Evolutionary conservation across 2,888 invertebrate genomes (phyloP), one percentile per base, ranked within the genome.

Genomic region (Odiellus spinosus): DNA sequence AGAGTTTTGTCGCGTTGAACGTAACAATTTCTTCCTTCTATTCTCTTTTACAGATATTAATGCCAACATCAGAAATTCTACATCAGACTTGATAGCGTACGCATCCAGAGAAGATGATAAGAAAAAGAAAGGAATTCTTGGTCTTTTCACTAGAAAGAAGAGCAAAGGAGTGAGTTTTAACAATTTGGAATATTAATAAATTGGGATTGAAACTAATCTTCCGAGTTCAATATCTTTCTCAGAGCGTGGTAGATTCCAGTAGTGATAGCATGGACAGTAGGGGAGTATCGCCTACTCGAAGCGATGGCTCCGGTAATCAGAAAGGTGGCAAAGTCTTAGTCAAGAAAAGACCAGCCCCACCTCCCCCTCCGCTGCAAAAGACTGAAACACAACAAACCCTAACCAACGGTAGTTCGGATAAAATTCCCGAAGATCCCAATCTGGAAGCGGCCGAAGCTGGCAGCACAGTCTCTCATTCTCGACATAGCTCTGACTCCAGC

Each of bases 401-500:
- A 8, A 26, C 5, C 26, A 8, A 8, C 8, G 8, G 4, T 8
- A 26, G 4, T 26, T 26, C 26, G 26, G 8, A 4, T 4, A 26
- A 26, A 26, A 26, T 8, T 4, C 4, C 8, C 5, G 26, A 26
- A 26, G 26, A 26, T 26, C 40, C 11, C 26, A 38, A 12, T 35
- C 44, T 48, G 55, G 11, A 51, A 50, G 40, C 53, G 56, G 5
- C 45, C 51, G 50, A 58, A 55, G 48, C 57, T 50, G 50, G 56
- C 53, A 41, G 49, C 50, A 45, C 50, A 3, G 50, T 50, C 26
- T 73, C 73, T 58, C 78, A 79, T 69, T 78, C 78, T 38, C 69
- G 79, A 53, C 78, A 78, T 59, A 78, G 77, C 63, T 78, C 78
- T 52, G 79, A 79, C 61, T 79, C 78, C 56, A 77, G 77, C 48